These are phyloP conservation scores for Bufo gargarizans DNA, from an alignment of 2,113 vertebrate genomes.

Conservation along the genomic window DNA sequence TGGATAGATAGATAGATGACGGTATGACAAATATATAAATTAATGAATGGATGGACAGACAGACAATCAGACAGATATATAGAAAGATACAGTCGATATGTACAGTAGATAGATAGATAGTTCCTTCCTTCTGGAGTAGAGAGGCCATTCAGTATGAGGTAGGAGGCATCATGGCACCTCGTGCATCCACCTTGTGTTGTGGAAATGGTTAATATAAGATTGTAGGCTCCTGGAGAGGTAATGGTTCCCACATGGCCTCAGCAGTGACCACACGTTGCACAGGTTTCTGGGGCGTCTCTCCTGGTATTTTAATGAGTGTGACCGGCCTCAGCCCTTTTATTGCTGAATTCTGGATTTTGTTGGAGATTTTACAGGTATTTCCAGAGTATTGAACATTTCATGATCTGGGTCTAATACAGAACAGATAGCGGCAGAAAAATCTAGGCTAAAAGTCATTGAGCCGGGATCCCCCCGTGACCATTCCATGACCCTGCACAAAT, in stretches of 20 bases:
- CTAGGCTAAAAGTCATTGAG: neutral
- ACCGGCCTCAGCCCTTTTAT: slow-evolving; percentile 21
- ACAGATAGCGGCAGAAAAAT: neutral
- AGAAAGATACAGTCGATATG: neutral
- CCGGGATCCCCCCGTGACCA: neutral
- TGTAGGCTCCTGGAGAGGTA: neutral
- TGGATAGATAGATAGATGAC: neutral
- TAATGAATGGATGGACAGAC: neutral
- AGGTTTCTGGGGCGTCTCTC: neutral
- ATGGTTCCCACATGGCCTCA: slow-evolving; percentile 32
- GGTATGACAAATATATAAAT: neutral
- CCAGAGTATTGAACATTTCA: slow-evolving; percentile 11
- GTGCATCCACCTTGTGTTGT: neutral
- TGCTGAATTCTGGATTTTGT: slow-evolving; percentile 30
- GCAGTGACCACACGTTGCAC: neutral
- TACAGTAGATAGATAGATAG: neutral
- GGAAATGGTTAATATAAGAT: slow-evolving; percentile 24
- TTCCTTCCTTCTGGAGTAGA: neutral
- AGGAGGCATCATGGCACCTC: neutral
- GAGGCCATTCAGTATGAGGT: neutral
- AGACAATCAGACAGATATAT: neutral
- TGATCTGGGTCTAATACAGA: slow-evolving; percentile 29
- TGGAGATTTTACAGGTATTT: slow-evolving; percentile 47
- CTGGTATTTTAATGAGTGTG: slow-evolving; percentile 50
- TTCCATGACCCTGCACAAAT: too few relatives aligned